Conservation (phyloP, 2,113 vertebrate species). For the Pygoscelis adeliae region DNA sequence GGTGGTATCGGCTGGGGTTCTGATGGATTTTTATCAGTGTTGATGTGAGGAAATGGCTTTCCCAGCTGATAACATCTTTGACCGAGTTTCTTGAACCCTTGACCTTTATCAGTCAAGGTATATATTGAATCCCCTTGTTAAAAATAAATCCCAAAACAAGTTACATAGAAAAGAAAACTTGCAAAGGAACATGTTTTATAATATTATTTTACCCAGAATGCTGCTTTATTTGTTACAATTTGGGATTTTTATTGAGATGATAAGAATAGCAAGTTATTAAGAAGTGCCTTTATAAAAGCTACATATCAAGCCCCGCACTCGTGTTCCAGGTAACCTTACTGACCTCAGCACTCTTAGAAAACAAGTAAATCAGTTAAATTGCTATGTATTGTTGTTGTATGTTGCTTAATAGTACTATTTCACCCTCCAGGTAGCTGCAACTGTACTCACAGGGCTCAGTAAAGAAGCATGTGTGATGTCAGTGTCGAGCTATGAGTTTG, state of each 20-base stretch:
- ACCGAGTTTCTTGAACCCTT: constrained; percentile 79
- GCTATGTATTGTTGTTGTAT: not conserved
- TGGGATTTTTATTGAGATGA: not conserved
- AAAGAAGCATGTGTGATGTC: not conserved
- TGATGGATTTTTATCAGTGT: constrained; percentile 74
- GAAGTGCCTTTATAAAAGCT: not conserved
- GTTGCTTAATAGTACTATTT: not conserved
- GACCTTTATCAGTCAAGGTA: constrained; percentile 71
- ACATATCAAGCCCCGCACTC: not conserved
- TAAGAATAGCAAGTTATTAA: not conserved
- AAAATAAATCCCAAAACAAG: constrained; percentile 52
- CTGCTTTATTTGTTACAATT: not conserved
- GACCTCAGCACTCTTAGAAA: not conserved
- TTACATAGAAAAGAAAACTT: not conserved
- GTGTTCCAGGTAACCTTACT: not conserved
- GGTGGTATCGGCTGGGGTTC: constrained; percentile 41
- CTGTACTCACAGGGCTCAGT: not conserved
- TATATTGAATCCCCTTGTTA: constrained; percentile 59
- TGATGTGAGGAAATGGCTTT: constrained; percentile 80
- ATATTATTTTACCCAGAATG: not conserved
- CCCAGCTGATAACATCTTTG: constrained; percentile 81
- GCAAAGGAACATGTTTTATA: not conserved
- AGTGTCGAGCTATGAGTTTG: not conserved
- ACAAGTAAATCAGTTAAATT: constrained; percentile 42
- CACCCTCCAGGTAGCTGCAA: not conserved